A percentile compares a stretch with the other conserved stretches of the same genome.
Evolutionary conservation across 2,797 vertebrate species (phyloP).

Genomic region (Petrocephalus sullivani): DNA sequence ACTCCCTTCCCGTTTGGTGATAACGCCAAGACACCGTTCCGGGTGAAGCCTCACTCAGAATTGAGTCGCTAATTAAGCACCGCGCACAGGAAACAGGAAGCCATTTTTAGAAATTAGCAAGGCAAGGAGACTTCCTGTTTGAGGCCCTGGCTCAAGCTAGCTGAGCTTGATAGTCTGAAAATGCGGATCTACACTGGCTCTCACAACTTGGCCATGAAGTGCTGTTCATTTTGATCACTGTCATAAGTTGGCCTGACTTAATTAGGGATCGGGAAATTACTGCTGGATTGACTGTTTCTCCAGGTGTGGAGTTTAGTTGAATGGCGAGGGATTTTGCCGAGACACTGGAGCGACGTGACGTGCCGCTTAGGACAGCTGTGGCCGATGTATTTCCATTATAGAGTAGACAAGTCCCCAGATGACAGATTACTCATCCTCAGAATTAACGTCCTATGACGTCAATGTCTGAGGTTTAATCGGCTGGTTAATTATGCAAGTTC

Average conservation of each 20-base stretch:
- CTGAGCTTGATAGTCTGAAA: not conserved
- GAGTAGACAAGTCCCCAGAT: not conserved
- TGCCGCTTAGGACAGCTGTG: not conserved
- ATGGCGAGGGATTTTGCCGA: not conserved
- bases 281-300: not conserved
- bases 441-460: not conserved
- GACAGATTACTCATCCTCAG: not conserved
- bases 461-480: not conserved
- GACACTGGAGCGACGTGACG: not conserved
- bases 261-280: not conserved
- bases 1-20: not conserved
- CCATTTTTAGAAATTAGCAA: constrained; percentile 51
- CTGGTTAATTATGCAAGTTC: not conserved
- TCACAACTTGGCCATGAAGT: not conserved
- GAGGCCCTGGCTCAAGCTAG: not conserved
- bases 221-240: not conserved
- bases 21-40: not conserved
- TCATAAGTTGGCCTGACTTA: not conserved
- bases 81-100: constrained; percentile 62
- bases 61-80: constrained; percentile 55
- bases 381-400: not conserved
- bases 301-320: not conserved
- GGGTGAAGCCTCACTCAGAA: constrained; percentile 40
- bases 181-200: not conserved
- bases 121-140: not conserved